Base-by-base conservation (phyloP, 2,113 vertebrate species). In the Nansenia antarctica region DNA sequence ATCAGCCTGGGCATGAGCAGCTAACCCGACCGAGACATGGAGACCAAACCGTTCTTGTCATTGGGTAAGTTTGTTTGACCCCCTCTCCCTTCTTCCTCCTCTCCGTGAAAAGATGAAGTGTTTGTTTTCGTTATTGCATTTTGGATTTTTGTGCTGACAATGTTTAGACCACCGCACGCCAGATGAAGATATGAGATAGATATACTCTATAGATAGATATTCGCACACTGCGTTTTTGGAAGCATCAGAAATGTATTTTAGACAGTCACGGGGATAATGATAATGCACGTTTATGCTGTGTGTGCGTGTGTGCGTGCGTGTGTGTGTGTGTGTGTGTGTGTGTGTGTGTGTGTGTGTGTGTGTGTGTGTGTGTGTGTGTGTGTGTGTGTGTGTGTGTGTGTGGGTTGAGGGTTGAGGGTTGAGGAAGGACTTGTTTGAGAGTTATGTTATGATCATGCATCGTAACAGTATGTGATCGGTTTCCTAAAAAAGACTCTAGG, bases 41-140 rank as follows among this genome's bases (percentile, higher is more conserved):
- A 93, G 80, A 93, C 92, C 84, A 93, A 93, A 89, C 92, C 92
- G 26, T 93, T 92, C 89, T 79, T 93, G 87, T 92, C 92, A 87
- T 80, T 93, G 91, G 92, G 92, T 93, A 78, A 93, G 92, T 92
- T 91, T 69, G n/a, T n/a, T 20, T 20, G 5, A 49, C 7, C n/a
- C 4, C n/a, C 3, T 49, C 5, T 2, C 2, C n/a, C n/a, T n/a
- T n/a, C n/a, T n/a, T n/a, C n/a, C n/a, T n/a, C n/a, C n/a, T n/a
- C n/a, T 62, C 11, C 30, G 2, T 55, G 15, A 20, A 5, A 20
- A 29, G 37, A 39, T 3, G 63, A 65, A 65, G 31, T 82, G 66
- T 73, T 65, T 78, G 58, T 72, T 68, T 52, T 32, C 31, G 29
- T 34, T 60, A 9, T 60, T 34, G 26, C 6, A n/a, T 20, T 1